These are phyloP conservation scores for Sclerodermus sp. DNA, from an alignment of 2,888 invertebrate species.

Conservation along the genomic window DNA sequence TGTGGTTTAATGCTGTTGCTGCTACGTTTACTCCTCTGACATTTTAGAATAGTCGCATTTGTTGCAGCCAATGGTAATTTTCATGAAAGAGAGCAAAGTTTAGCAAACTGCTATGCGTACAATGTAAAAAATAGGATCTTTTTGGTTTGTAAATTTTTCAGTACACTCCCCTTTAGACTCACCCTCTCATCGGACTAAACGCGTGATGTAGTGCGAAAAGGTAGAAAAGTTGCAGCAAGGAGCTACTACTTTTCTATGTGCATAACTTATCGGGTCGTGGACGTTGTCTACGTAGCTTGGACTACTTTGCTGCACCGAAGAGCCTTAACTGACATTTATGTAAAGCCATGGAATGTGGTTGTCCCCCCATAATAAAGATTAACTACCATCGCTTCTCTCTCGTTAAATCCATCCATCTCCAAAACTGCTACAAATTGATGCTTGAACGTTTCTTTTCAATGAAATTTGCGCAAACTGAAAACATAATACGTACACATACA, in stretches of 20 bases:
- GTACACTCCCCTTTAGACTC: too few relatives aligned
- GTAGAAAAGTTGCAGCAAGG: slow-evolving; percentile 19
- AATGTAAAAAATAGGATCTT: too few relatives aligned
- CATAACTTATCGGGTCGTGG: slow-evolving; percentile 24
- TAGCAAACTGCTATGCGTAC: too few relatives aligned
- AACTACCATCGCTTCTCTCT: slow-evolving; percentile 17
- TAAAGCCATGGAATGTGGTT: slow-evolving; percentile 19
- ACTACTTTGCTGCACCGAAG: slow-evolving; percentile 13
- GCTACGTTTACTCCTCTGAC: too few relatives aligned
- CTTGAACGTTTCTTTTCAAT: too few relatives aligned
- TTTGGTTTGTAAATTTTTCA: slow-evolving; percentile 27
- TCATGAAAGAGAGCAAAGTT: too few relatives aligned
- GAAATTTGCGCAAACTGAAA: neutral
- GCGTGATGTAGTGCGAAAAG: slow-evolving; percentile 17
- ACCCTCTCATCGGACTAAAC: slow-evolving; percentile 6
- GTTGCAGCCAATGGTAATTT: too few relatives aligned
- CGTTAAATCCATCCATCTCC: too few relatives aligned
- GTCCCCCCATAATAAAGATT: slow-evolving; percentile 30
- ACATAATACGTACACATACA: too few relatives aligned
- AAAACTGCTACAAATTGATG: slow-evolving; percentile 10
- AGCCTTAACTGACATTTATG: slow-evolving; percentile 33
- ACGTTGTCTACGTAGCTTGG: slow-evolving; percentile 4
- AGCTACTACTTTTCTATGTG: slow-evolving; percentile 24
- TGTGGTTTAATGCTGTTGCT: too few relatives aligned
- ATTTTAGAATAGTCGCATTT: too few relatives aligned